Conservation (phyloP, 1,140 invertebrate genomes). For the Polypedilum pembai region DNA sequence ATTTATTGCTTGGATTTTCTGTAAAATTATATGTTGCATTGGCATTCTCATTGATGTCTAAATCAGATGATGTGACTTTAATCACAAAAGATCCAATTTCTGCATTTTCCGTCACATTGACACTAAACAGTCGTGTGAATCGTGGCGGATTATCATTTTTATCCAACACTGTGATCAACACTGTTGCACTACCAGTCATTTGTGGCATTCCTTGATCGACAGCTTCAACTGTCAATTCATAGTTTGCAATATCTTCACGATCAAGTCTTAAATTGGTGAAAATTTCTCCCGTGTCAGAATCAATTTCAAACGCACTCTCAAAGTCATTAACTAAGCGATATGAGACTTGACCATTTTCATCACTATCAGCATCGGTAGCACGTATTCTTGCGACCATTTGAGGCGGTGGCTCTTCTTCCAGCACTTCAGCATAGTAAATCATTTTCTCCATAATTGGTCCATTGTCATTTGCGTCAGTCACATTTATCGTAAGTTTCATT, state of each 20-base stretch:
- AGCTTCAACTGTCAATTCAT: conserved; percentile 78
- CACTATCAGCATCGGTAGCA: conserved; percentile 80
- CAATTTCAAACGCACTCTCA: conserved; percentile 71
- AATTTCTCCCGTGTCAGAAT: conserved; percentile 73
- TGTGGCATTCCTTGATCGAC: conserved; percentile 77
- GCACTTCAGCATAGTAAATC: conserved; percentile 74
- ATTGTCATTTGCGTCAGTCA: conserved; percentile 90
- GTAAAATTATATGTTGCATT: conserved; percentile 83
- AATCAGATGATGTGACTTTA: conserved; percentile 81
- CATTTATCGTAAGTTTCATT: conserved; percentile 69
- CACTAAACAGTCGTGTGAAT: conserved; percentile 85
- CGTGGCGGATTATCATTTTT: conserved; percentile 93
- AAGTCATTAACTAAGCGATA: conserved; percentile 71
- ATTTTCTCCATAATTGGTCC: conserved; percentile 69
- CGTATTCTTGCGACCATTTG: conserved; percentile 65
- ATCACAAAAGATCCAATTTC: conserved; percentile 89
- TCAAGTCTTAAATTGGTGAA: conserved; percentile 78
- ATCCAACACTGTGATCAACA: conserved; percentile 75
- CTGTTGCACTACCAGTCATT: conserved; percentile 74
- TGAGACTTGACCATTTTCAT: conserved; percentile 73
- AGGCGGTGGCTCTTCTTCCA: conserved; percentile 79
- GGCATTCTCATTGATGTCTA: conserved; percentile 78
- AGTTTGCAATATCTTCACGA: conserved; percentile 75
- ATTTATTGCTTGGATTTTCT: conserved; percentile 81
- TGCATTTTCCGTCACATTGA: conserved; percentile 92